Percentiles rank a stretch among this genome's conserved stretches.
Conservation (phyloP, 1,140 invertebrate genomes). For the Drosophila dunni region DNA sequence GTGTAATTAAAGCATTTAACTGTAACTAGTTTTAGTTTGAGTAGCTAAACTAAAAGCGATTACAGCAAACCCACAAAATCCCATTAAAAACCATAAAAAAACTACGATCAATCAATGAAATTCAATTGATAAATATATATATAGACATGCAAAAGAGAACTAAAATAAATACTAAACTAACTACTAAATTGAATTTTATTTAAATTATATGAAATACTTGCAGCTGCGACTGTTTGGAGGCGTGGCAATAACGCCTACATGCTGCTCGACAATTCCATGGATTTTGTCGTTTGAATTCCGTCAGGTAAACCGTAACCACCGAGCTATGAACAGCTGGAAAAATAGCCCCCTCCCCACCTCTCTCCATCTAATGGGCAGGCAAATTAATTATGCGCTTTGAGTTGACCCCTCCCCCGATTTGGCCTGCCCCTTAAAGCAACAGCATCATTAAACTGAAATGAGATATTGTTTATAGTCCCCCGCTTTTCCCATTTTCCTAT, state of each 20-base stretch:
- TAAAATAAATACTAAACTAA: slow-evolving; percentile 74
- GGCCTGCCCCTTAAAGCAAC: slow-evolving; percentile 15
- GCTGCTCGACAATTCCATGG: slow-evolving; percentile 79
- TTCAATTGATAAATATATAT: slow-evolving; percentile 68
- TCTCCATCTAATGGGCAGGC: slow-evolving; percentile 2
- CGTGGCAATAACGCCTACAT: slow-evolving; percentile 76
- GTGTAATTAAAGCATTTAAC: slow-evolving; percentile 78
- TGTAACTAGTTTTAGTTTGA: slow-evolving; percentile 76
- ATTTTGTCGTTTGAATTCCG: slow-evolving; percentile 76
- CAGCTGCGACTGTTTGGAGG: slow-evolving; percentile 76
- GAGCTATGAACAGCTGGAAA: slow-evolving; percentile 22
- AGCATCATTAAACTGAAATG: slow-evolving; percentile 76
- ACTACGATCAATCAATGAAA: slow-evolving; percentile 61
- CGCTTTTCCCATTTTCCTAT: not conserved
- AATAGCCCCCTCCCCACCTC: not conserved
- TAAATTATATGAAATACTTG: slow-evolving; percentile 52
- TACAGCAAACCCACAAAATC: slow-evolving; percentile 40
- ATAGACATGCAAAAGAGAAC: slow-evolving; percentile 35
- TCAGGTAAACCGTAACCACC: slow-evolving; percentile 65
- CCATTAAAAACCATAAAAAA: slow-evolving; percentile 27
- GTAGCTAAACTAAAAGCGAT: slow-evolving; percentile 69
- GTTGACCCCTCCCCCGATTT: slow-evolving; percentile 5
- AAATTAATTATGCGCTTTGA: slow-evolving; percentile 79
- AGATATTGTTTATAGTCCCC: slow-evolving; percentile 59
- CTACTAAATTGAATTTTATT: slow-evolving; percentile 21